Evolutionary conservation across 2,797 vertebrate genomes (phyloP), one percentile per base, ranked within the genome.

Genomic region (Erethizon dorsatum): DNA sequence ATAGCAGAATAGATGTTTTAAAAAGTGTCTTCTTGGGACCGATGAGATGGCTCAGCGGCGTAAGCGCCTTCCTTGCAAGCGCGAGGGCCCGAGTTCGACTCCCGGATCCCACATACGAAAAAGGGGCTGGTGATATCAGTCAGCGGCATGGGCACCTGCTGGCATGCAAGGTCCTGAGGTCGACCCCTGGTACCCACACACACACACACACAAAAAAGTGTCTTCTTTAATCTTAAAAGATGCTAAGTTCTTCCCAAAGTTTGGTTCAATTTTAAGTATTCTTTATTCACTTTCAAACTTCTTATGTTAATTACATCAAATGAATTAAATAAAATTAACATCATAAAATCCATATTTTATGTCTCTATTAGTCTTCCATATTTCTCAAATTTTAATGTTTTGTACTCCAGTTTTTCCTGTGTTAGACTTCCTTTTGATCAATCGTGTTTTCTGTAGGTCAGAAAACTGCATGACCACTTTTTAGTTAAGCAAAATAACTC

Each of bases 401-500:
- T 88, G 33, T 22, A 47, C 85, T 65, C 67, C 54, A 15, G 31
- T 28, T 67, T 86, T 31, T 24, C 22, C 28, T 33, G 10, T 31
- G 28, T 75, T 2, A 63, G 5, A 93, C 8, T 90, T 92, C 33
- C 41, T 1, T 86, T 79, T 95, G 7, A 91, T 54, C 52, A 59
- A 24, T 85, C 2, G 0, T 41, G 57, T 92, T 69, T 26, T 59
- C 31, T 33, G 1, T 52, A 13, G 63, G 3, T 93, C 17, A 86
- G 61, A 89, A 41, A 18, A 94, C 31, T 63, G 6, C 2, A 45
- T 1, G 2, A 28, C n/a, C 15, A 63, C 1, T 33, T 88, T 83
- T 79, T 65, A 83, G 18, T 59, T 92, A 93, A 83, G n/a, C 6
- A 80, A 89, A 93, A 73, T 75, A 84, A 69, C 50, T 63, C 56